phyloP scores from a whole-genome alignment of 2,888 invertebrate genomes.

The Xanthorhoe designata region DNA sequence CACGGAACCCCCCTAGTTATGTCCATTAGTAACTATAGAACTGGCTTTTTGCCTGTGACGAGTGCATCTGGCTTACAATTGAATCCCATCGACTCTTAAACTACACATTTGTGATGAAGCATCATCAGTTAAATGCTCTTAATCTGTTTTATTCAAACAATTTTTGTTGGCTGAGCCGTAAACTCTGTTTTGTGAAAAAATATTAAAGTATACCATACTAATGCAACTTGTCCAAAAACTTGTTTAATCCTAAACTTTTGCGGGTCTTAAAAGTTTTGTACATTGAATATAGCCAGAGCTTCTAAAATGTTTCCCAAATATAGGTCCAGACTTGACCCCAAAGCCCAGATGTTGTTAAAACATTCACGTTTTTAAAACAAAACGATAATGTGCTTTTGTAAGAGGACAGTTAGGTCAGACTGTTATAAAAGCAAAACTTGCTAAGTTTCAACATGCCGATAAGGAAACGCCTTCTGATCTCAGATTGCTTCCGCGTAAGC shows the following conservation, averaged over 20 bases:
- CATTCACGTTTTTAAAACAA: background rate
- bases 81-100: too few species aligned
- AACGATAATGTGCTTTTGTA: background rate
- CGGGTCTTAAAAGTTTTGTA: too few species aligned
- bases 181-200: too few species aligned
- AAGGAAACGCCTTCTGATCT: constrained; percentile 24
- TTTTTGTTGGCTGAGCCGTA: too few species aligned
- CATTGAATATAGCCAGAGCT: background rate
- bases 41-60: background rate
- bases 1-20: too few species aligned
- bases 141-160: too few species aligned
- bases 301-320: background rate
- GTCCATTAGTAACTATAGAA: background rate
- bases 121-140: too few species aligned
- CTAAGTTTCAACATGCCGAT: constrained; percentile 18
- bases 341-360: background rate
- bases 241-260: too few species aligned
- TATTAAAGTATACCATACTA: too few species aligned
- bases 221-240: too few species aligned
- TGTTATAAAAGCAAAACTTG: constrained; percentile 1
- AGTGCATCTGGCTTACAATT: background rate
- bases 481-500: constrained; percentile 23
- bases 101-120: too few species aligned
- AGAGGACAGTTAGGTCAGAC: background rate
- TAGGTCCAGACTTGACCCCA: background rate